Evolutionary conservation across 2,888 invertebrate genomes (phyloP).

Genomic region (Cataglyphis livida): DNA sequence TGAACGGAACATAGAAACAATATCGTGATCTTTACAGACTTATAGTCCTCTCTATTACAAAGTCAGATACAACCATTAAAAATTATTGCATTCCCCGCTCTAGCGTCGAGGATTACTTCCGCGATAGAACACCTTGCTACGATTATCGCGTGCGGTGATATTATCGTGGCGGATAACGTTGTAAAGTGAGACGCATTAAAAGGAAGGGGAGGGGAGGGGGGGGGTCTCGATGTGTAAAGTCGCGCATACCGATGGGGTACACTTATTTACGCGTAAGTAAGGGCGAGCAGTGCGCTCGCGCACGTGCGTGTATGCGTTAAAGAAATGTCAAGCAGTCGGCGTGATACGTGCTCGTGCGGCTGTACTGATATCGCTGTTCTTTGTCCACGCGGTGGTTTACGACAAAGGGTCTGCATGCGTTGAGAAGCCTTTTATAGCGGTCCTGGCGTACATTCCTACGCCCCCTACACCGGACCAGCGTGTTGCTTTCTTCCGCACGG

Average conservation of each 20-base stretch:
- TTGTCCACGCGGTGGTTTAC: constrained; percentile 26
- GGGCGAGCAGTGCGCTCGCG: neutral
- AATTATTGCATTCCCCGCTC: neutral
- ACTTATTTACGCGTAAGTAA: constrained; percentile 1
- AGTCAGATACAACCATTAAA: neutral
- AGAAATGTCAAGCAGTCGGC: constrained; percentile 25
- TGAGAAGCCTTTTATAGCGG: constrained; percentile 40
- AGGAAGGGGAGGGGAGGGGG: neutral
- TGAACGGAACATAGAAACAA: too few relatives aligned
- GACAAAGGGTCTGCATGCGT: constrained; percentile 25
- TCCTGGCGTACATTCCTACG: constrained; percentile 29
- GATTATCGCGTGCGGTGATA: constrained; percentile 23
- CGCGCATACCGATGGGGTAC: constrained; percentile 25
- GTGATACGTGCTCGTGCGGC: neutral
- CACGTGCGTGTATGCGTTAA: neutral
- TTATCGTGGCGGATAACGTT: constrained; percentile 21
- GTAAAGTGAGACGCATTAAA: constrained; percentile 21
- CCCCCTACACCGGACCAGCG: neutral
- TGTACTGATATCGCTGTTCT: constrained; percentile 24
- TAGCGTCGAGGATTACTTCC: neutral
- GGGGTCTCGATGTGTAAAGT: constrained; percentile 1
- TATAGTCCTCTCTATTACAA: neutral
- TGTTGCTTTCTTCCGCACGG: constrained; percentile 44
- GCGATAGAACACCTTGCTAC: neutral
- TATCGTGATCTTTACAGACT: neutral